A percentile compares a stretch with the other conserved stretches of the same genome.
Conservation (phyloP, 2,113 vertebrate genomes). For the Leuciscus idus region DNA sequence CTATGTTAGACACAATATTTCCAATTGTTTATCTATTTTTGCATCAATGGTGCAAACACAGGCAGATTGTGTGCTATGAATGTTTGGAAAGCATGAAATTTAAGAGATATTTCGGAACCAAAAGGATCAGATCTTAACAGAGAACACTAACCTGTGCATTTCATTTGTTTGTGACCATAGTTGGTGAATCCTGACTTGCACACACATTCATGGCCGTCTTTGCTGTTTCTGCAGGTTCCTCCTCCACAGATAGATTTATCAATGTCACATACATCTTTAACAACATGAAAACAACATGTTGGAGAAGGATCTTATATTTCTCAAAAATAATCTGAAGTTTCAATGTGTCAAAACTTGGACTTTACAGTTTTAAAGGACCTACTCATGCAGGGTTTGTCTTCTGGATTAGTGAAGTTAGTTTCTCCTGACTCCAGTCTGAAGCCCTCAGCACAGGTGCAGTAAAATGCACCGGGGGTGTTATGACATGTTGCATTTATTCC, state of each 20-base stretch:
- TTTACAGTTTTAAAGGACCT: slow-evolving; percentile 4
- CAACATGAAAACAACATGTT: slow-evolving; percentile 35
- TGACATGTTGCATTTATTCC: slow-evolving; percentile 53
- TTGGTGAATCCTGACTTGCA: slow-evolving; percentile 68
- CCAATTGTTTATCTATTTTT: too few species aligned
- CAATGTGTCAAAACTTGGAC: neutral
- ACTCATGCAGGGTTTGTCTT: slow-evolving; percentile 64
- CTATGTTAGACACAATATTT: too few species aligned
- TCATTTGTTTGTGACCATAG: slow-evolving; percentile 59
- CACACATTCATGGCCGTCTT: slow-evolving; percentile 59
- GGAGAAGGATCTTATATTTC: neutral
- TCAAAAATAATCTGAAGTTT: neutral
- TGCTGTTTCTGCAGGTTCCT: slow-evolving; percentile 60
- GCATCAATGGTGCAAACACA: too few species aligned
- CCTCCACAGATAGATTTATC: slow-evolving; percentile 64
- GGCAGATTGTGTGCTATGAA: neutral
- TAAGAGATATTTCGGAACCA: neutral
- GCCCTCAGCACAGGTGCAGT: slow-evolving; percentile 65
- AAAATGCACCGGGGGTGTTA: slow-evolving; percentile 62
- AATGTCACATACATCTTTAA: slow-evolving; percentile 65
- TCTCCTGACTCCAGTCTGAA: slow-evolving; percentile 56
- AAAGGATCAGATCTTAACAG: neutral
- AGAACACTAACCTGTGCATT: slow-evolving; percentile 64
- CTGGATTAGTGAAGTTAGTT: neutral
- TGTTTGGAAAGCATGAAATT: neutral